Base-by-base conservation (phyloP, 2,888 invertebrate genomes). In the Stenichneumon culpator region DNA sequence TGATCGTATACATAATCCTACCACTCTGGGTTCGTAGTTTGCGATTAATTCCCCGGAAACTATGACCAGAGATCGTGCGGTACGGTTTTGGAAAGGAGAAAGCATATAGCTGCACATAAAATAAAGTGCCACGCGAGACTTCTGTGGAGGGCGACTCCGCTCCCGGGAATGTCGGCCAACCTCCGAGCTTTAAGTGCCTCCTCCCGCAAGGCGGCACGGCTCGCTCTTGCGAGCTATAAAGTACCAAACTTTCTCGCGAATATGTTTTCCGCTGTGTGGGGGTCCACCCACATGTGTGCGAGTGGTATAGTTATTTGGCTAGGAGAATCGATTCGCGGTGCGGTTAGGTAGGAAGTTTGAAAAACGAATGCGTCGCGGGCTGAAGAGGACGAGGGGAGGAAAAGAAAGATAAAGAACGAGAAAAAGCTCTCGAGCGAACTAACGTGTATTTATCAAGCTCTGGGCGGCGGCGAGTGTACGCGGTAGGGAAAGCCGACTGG, bases 101-200 rank as follows among this genome's bases (percentile, higher is more conserved):
- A 54, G 52, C 28, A 14, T 57, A 57, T 57, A 57, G 32, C 32
- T 14, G 32, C 25, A 54, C n/a, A 39, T 39, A 78, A 78, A 44
- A 78, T 68, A 78, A 78, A 78, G 68, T 44, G 47, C 54, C 78
- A 57, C 67, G 77, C 72, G 54, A 77, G 77, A 81, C 68, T 80
- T 81, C 68, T 84, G 73, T 63, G 73, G 69, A 19, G 50, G 25
- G 74, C 67, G 74, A 74, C 82, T 79, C 44, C 74, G 74, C 82
- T 82, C 79, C 67, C 65, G 57, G 79, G 74, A 84, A 84, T 82
- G 84, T 84, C 79, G 84, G 82, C 84, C 82, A 79, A 84, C 79
- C 84, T 84, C 69, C 82, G 67, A 82, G 84, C 82, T 84, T 84
- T 82, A 84, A 84, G 84, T 84, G 84, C 82, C 84, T 84, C 69